Percentiles rank a stretch among this genome's conserved stretches.
Conservation (phyloP, 2,113 vertebrate species). For the Ceyx cyanopectus region DNA sequence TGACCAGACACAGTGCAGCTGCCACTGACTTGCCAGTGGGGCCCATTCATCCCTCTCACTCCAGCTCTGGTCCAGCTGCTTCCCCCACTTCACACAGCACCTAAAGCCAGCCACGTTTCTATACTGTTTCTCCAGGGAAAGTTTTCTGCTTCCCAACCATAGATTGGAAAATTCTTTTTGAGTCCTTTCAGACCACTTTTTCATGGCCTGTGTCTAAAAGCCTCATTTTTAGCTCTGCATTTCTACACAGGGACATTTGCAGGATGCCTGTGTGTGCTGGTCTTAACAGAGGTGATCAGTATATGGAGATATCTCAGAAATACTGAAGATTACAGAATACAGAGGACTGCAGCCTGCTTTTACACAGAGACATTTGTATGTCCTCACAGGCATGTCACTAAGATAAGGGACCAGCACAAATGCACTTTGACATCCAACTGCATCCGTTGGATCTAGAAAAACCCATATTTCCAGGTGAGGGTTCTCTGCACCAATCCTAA, state of each 20-base stretch:
- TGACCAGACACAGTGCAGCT: background rate
- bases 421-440: background rate
- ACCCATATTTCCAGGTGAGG: background rate
- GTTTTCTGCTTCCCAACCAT: background rate
- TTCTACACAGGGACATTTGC: background rate
- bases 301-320: background rate
- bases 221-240: background rate
- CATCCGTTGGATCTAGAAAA: background rate
- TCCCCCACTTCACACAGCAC: background rate
- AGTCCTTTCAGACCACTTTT: background rate
- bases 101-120: background rate
- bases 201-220: background rate
- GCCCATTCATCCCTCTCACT: background rate
- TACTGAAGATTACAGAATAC: background rate
- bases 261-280: background rate
- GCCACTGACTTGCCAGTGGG: background rate
- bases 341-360: background rate
- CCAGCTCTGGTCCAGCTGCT: background rate
- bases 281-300: background rate
- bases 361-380: background rate
- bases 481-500: background rate
- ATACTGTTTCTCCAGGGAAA: background rate
- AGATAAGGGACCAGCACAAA: background rate
- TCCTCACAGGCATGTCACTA: fast-evolving
- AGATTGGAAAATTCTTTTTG: background rate